Base-by-base conservation (phyloP, 2,113 vertebrate genomes). In the Pelecanoides urinatrix region DNA sequence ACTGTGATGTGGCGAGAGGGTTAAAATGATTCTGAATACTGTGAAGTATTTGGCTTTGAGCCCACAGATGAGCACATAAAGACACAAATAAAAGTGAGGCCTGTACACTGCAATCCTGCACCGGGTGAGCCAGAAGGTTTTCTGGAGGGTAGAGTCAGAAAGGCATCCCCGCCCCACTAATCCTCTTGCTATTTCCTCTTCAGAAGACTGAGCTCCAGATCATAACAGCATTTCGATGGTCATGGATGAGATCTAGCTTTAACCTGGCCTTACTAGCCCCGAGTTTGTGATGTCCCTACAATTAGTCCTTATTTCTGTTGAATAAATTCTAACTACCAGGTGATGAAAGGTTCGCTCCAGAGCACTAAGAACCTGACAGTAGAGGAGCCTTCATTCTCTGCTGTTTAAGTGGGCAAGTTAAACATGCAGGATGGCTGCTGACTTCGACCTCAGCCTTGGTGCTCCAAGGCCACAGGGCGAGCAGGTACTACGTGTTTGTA, bases 1-100 rank as follows among this genome's bases (percentile, higher is more conserved):
- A 4, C 0, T 40, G 58, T 10, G n/a, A 66, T 30, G 47, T 6
- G 36, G 20, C 5, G 0, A 9, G 4, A 17, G 21, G 8, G 1
- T 9, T 62, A 36, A 76, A 74, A 45, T 13, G 0, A 25, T 53
- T 40, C 62, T 81, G 55, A 76, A 25, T 10, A 11, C 10, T 15
- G 7, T 32, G 59, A 91, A 90, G 58, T 50, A 30, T 50, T 68
- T 66, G 50, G 45, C 67, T 93, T 65, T 63, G 55, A 6, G 18
- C 10, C 12, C 61, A 63, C 4, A 17, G 66, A 38, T 34, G 44
- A 29, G 42, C 47, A 81, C 36, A 36, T 19, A 42, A 44, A 90
- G 38, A 34, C 63, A 62, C 14, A 63, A 63, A 55, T 30, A 65
- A 73, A 92, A 77, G 68, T 45, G 67, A 75, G 55, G 68, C 11